A percentile compares a stretch with the other conserved stretches of the same genome.
Evolutionary conservation across 1,140 invertebrate species (phyloP).

Genomic region (Camponotus pennsylvanicus): DNA sequence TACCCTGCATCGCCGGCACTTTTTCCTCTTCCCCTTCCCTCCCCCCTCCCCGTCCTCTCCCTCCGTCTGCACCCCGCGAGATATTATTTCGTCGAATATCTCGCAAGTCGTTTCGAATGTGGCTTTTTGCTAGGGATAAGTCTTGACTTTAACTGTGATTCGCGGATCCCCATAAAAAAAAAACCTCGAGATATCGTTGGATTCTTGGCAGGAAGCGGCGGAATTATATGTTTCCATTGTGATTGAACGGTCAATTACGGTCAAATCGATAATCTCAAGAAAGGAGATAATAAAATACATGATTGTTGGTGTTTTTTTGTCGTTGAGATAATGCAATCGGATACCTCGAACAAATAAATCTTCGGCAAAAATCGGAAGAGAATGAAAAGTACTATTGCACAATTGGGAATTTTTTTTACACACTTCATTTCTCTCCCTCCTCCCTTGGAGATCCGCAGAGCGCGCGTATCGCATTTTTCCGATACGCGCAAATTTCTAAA

Average conservation of each 20-base stretch:
- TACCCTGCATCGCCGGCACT: slow-evolving; percentile 52
- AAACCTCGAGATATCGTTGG: slow-evolving; percentile 18
- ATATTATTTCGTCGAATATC: slow-evolving; percentile 57
- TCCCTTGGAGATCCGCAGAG: background rate
- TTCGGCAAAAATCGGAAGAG: background rate
- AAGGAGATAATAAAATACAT: background rate
- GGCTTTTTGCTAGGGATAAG: slow-evolving; percentile 31
- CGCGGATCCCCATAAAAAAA: slow-evolving; percentile 33
- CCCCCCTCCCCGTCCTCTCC: background rate
- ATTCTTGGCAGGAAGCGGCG: slow-evolving; percentile 8
- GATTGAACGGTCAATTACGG: slow-evolving; percentile 22
- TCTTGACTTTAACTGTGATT: slow-evolving; percentile 39
- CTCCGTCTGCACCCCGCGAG: background rate
- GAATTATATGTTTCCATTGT: slow-evolving; percentile 24
- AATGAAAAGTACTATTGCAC: background rate
- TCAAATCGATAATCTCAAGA: background rate
- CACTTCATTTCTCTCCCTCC: background rate
- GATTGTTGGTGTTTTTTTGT: background rate
- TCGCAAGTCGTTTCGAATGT: slow-evolving; percentile 41
- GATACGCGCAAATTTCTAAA: background rate
- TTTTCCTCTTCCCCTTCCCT: slow-evolving; percentile 25
- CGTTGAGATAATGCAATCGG: background rate
- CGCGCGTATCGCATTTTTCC: background rate
- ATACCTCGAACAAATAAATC: background rate
- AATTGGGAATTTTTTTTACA: background rate